Conservation (phyloP, 2,113 vertebrate genomes). For the Semicossyphus pulcher region DNA sequence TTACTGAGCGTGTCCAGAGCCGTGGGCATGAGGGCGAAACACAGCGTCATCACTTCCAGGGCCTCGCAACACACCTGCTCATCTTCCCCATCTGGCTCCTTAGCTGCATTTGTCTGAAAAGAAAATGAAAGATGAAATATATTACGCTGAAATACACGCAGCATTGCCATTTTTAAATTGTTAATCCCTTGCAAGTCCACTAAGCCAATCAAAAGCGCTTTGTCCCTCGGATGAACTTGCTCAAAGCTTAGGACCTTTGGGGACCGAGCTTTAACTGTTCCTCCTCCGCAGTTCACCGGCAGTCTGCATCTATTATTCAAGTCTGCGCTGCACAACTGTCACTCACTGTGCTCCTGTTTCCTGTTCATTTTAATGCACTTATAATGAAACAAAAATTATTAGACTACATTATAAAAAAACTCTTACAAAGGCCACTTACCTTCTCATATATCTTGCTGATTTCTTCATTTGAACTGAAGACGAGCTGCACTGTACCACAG, state of each 20-base stretch:
- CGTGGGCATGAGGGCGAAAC: slow-evolving; percentile 97
- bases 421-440: slow-evolving; percentile 77
- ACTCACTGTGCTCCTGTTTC: background rate
- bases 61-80: slow-evolving; percentile 99
- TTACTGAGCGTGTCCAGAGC: slow-evolving; percentile 98
- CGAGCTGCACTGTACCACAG: slow-evolving; percentile 95
- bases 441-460: slow-evolving; percentile 99
- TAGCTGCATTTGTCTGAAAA: slow-evolving; percentile 93
- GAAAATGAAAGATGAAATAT: background rate
- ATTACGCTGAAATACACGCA: background rate
- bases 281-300: background rate
- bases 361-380: background rate
- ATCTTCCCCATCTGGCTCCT: slow-evolving; percentile 95
- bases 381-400: background rate
- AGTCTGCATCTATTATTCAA: background rate
- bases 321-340: background rate
- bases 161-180: background rate
- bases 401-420: background rate
- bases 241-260: background rate
- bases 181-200: slow-evolving; percentile 1
- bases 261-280: background rate
- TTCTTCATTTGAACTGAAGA: slow-evolving; percentile 98
- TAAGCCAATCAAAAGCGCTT: background rate
- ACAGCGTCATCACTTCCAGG: slow-evolving; percentile 98
- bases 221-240: background rate